These are phyloP conservation scores for Euclidia mi DNA, from an alignment of 2,888 invertebrate species.

Conservation along the genomic window DNA sequence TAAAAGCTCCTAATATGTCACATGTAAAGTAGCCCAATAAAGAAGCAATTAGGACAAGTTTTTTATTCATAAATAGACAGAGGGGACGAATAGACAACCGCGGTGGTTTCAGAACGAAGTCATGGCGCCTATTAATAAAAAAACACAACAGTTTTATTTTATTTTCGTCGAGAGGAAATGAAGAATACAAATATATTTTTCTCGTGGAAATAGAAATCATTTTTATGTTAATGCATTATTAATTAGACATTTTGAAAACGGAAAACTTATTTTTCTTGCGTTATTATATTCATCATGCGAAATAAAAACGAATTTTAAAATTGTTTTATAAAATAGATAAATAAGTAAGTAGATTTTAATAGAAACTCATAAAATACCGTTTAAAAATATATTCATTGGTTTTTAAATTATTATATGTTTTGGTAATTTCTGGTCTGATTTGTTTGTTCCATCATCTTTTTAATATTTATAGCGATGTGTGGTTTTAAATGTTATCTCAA, in stretches of 20 bases:
- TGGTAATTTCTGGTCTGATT: too few species aligned
- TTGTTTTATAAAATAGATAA: too few species aligned
- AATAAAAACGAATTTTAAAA: too few species aligned
- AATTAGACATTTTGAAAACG: not conserved
- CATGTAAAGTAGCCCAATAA: constrained; percentile 67
- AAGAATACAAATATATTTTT: constrained; percentile 1
- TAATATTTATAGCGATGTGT: too few species aligned
- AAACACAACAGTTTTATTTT: not conserved
- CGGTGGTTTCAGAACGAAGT: constrained; percentile 6
- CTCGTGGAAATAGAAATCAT: not conserved
- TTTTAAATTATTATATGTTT: too few species aligned
- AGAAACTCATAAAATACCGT: too few species aligned
- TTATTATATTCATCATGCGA: too few species aligned
- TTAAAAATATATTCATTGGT: too few species aligned
- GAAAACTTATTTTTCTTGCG: too few species aligned
- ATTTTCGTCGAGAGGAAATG: not conserved
- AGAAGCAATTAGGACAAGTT: constrained; percentile 67
- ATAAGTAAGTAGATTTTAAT: too few species aligned
- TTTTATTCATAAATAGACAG: constrained; percentile 59
- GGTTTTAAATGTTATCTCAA: too few species aligned
- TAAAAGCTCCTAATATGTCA: constrained; percentile 70
- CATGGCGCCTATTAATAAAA: constrained; percentile 7
- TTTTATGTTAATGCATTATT: not conserved
- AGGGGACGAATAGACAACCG: constrained; percentile 36
- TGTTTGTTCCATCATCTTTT: too few species aligned